A percentile compares a stretch with the other conserved stretches of the same genome.
These are phyloP conservation scores for Asobara japonica DNA, from an alignment of 1,140 invertebrate species.

Conservation along the genomic window DNA sequence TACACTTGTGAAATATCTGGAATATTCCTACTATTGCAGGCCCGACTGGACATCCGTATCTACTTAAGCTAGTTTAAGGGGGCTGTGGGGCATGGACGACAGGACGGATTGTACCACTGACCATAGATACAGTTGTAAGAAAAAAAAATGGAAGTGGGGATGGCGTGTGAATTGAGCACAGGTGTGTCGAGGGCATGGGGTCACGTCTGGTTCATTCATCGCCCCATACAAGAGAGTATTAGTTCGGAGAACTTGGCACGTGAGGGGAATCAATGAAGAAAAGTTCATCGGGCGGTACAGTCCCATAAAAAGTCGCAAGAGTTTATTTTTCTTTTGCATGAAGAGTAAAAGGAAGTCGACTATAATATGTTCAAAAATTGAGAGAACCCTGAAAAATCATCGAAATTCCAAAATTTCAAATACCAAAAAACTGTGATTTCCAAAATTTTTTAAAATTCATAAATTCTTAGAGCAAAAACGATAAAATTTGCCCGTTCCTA, in stretches of 20 bases:
- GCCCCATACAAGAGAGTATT: not conserved
- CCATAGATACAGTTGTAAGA: not conserved
- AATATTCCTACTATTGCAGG: slow-evolving; percentile 25
- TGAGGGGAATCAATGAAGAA: not conserved
- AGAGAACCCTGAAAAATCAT: too few relatives aligned
- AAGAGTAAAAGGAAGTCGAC: too few relatives aligned
- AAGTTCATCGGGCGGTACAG: not conserved
- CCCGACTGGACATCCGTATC: not conserved
- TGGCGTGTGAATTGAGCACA: slow-evolving; percentile 7
- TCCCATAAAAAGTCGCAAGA: too few relatives aligned
- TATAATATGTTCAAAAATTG: too few relatives aligned
- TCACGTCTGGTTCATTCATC: slow-evolving; percentile 34
- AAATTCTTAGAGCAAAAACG: too few relatives aligned
- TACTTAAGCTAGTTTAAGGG: not conserved
- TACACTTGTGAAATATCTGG: too few relatives aligned
- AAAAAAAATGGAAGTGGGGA: not conserved
- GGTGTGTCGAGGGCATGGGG: slow-evolving; percentile 21
- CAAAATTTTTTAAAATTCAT: too few relatives aligned
- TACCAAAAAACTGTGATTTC: too few relatives aligned
- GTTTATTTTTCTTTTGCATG: too few relatives aligned
- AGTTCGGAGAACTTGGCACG: slow-evolving; percentile 13
- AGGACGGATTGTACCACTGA: not conserved
- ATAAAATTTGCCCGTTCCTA: too few relatives aligned
- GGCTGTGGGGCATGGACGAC: not conserved
- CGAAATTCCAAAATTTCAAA: too few relatives aligned